Evolutionary conservation across 2,797 vertebrate genomes (phyloP).

Genomic region (Gallinago stenura): DNA sequence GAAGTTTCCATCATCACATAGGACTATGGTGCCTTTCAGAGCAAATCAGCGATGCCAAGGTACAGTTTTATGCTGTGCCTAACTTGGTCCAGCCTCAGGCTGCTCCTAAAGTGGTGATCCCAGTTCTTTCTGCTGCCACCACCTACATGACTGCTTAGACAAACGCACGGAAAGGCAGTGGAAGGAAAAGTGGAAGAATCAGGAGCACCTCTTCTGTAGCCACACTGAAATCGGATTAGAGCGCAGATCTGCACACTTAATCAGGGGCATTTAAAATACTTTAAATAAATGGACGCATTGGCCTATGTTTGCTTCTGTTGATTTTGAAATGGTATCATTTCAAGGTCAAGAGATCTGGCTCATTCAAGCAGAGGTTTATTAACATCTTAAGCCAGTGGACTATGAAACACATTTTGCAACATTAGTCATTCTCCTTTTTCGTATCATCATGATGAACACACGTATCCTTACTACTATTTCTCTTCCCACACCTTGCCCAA

Average conservation of each 20-base stretch:
- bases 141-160: neutral
- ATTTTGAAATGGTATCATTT: neutral
- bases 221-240: neutral
- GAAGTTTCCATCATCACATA: neutral
- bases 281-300: neutral
- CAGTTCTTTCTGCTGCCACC: neutral
- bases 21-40: neutral
- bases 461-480: neutral
- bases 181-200: neutral
- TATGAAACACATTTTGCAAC: constrained; percentile 3
- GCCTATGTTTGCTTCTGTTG: neutral
- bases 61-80: neutral
- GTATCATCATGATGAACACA: neutral
- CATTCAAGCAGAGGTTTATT: neutral
- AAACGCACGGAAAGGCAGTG: neutral
- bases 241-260: neutral
- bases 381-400: neutral
- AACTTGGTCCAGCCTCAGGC: neutral
- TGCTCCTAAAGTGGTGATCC: neutral
- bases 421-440: neutral
- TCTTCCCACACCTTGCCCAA: neutral
- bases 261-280: neutral
- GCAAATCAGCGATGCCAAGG: neutral
- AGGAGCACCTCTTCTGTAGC: neutral
- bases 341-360: constrained; percentile 12